Conservation (phyloP, 2,797 vertebrate genomes). For the Aratinga solstitialis region DNA sequence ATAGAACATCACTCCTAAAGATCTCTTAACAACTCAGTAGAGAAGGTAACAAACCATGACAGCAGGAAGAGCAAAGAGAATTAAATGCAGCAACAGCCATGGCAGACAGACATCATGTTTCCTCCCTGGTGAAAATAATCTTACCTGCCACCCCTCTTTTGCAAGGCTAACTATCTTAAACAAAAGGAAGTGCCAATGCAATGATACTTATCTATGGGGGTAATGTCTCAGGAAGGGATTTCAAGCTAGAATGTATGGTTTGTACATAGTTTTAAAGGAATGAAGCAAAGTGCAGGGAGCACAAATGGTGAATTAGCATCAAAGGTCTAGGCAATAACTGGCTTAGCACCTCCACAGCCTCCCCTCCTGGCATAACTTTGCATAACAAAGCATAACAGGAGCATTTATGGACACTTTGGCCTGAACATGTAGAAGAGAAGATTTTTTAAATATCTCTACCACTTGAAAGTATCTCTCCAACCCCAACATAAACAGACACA, state of each 20-base stretch:
- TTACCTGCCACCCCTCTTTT: accelerated
- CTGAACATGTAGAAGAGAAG: neutral
- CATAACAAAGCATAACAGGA: neutral
- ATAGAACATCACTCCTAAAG: neutral
- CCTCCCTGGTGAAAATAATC: neutral
- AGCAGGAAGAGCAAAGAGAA: neutral
- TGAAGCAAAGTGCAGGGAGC: neutral
- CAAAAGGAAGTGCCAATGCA: neutral
- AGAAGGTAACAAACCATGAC: neutral
- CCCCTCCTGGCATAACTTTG: neutral
- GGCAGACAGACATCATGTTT: neutral
- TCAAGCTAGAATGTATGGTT: neutral
- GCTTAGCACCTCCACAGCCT: neutral
- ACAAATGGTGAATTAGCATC: neutral
- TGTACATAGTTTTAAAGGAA: neutral
- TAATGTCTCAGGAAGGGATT: neutral
- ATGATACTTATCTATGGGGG: neutral
- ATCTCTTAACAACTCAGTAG: neutral
- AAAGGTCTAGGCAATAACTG: neutral
- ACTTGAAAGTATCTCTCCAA: neutral
- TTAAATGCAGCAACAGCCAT: neutral
- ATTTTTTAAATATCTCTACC: neutral
- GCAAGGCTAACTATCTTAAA: neutral
- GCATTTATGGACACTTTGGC: neutral
- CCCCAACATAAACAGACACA: neutral